Base-by-base conservation (phyloP, 2,888 invertebrate genomes). In the Acleris holmiana region DNA sequence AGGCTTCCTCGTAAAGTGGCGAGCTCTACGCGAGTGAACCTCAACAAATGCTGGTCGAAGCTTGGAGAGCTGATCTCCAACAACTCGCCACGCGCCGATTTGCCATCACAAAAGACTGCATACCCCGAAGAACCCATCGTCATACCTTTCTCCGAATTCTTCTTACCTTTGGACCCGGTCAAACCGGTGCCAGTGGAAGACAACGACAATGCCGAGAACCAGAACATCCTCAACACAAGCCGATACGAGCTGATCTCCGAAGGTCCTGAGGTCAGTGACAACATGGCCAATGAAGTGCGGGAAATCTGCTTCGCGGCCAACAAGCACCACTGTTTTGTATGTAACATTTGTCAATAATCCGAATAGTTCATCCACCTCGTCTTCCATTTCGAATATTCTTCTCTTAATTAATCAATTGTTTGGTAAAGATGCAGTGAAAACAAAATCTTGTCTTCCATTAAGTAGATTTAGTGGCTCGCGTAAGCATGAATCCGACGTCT, bases 41-140 rank as follows among this genome's bases (percentile, higher is more conserved):
- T 95, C 70, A 95, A 95, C 85, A 91, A 93, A 82, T 94, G 94
- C 82, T 95, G 95, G 95, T 91, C 93, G 70, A 93, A 93, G 79
- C 93, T 95, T 70, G 94, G 94, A 74, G 93, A 93, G 68, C 82
- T 94, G 71, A 91, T 94, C 79, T 89, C 93, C 73, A 89, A 93
- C 71, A 76, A 89, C 40, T 80, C 86, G 66, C 85, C 90, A 2
- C 86, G 86, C 76, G 73, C 87, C 80, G 86, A 90, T 84, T 89
- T 91, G 80, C 89, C 89, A 86, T 88, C 88, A 78, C 84, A 87
- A 74, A 90, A 90, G 86, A 88, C 89, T 88, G 89, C 82, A 70
- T 86, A 87, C 74, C 75, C 83, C 69, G 90, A 89, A 72, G 90
- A 90, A 77, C 90, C 91, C 66, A 79, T 89, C 68, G 72, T 90